Evolutionary conservation across 1,140 invertebrate genomes (phyloP).

Genomic region (Drosophila fuyamai): DNA sequence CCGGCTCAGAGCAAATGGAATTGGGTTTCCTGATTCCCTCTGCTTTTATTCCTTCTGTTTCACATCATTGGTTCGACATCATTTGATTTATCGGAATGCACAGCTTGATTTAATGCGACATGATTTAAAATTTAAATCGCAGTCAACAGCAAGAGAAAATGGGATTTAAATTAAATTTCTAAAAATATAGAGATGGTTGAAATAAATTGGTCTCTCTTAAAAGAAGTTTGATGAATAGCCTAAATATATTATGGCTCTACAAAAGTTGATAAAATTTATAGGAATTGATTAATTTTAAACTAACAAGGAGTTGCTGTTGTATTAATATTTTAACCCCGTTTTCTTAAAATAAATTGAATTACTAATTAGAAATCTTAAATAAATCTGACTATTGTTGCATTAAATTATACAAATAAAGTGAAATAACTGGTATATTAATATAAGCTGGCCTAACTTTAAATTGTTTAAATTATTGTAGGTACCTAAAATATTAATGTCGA

Average conservation of each 20-base stretch:
- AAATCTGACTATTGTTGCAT: neutral
- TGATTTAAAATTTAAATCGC: conserved; percentile 23
- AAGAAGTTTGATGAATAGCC: neutral
- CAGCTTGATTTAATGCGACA: conserved; percentile 18
- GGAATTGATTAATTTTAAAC: neutral
- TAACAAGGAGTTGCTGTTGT: neutral
- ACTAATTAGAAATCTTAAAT: too few species aligned
- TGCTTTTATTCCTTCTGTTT: conserved; percentile 13
- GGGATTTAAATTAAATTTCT: neutral
- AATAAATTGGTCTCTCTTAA: neutral
- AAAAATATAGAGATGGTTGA: neutral
- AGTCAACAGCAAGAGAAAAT: conserved; percentile 6
- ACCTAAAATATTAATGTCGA: neutral
- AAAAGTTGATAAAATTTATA: neutral
- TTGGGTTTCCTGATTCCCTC: conserved; percentile 45
- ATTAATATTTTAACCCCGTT: neutral
- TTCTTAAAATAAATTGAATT: too few species aligned
- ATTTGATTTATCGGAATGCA: conserved; percentile 40
- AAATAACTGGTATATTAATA: too few species aligned
- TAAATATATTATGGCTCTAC: too few species aligned
- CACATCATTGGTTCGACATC: conserved; percentile 34
- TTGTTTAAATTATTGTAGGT: neutral
- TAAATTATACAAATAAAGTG: neutral
- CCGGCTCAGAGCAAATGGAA: conserved; percentile 48
- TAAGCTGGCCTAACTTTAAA: neutral